A percentile compares a stretch with the other conserved stretches of the same genome.
Evolutionary conservation across 2,113 vertebrate species (phyloP).

Genomic region (Thoracochromis brauschi): DNA sequence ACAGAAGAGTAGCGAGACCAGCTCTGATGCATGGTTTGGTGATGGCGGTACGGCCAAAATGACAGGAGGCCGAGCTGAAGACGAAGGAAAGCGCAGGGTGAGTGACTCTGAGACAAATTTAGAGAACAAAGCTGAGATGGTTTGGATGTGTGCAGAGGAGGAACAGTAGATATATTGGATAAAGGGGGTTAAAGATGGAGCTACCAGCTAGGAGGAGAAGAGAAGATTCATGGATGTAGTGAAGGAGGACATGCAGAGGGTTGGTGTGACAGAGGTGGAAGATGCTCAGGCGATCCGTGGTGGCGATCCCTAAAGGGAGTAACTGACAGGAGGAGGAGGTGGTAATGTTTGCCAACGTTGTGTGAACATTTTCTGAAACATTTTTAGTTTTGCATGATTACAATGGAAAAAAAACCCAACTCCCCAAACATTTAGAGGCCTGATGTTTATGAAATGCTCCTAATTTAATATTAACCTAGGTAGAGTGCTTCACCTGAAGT

Average conservation of each 20-base stretch:
- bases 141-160: neutral
- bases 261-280: neutral
- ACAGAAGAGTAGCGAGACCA: rapidly evolving
- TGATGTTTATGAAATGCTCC: neutral
- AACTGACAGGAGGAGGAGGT: rapidly evolving
- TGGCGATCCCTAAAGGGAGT: neutral
- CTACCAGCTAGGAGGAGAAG: rapidly evolving
- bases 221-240: neutral
- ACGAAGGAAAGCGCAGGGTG: rapidly evolving
- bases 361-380: neutral
- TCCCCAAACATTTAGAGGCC: rapidly evolving
- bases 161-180: neutral
- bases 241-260: neutral
- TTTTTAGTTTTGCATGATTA: neutral
- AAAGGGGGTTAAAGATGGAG: neutral
- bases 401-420: neutral
- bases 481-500: neutral
- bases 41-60: rapidly evolving
- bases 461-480: neutral
- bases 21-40: rapidly evolving
- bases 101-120: rapidly evolving
- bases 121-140: neutral
- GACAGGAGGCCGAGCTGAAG: rapidly evolving
- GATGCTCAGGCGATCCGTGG: rapidly evolving
- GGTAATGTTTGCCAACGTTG: rapidly evolving